Evolutionary conservation across 2,113 vertebrate genomes (phyloP).

Genomic region (Dicerorhinus sumatrensis): DNA sequence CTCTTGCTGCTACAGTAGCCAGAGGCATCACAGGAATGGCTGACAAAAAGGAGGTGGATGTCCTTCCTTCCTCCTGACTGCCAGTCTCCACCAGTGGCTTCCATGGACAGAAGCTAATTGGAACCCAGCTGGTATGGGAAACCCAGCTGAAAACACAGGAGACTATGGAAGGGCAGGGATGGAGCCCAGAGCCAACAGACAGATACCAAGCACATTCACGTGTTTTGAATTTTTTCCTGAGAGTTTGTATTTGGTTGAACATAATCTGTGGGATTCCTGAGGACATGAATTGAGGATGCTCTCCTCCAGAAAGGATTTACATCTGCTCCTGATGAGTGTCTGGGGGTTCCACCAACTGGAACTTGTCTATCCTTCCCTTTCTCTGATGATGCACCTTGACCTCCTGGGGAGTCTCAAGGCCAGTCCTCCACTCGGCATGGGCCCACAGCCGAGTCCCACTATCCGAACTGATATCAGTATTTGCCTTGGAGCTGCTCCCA

Average conservation of each 20-base stretch:
- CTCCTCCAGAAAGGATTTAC: neutral
- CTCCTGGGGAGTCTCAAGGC: too few species aligned
- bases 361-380: neutral
- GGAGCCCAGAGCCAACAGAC: too few species aligned
- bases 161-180: too few species aligned
- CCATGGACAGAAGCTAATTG: neutral
- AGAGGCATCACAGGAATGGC: neutral
- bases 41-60: too few species aligned
- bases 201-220: too few species aligned
- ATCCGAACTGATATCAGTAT: neutral
- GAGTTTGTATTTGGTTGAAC: neutral
- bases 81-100: neutral
- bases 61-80: neutral
- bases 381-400: neutral
- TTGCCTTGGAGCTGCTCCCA: neutral
- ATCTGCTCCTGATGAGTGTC: neutral
- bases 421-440: too few species aligned
- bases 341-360: neutral
- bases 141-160: too few species aligned
- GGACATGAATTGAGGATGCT: neutral
- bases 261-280: neutral
- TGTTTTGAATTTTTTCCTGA: neutral
- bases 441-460: neutral
- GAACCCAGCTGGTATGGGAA: neutral
- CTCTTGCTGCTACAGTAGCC: neutral